A percentile compares a stretch with the other conserved stretches of the same genome.
Evolutionary conservation across 2,113 vertebrate genomes (phyloP).

Genomic region (Coptodon rendalli): DNA sequence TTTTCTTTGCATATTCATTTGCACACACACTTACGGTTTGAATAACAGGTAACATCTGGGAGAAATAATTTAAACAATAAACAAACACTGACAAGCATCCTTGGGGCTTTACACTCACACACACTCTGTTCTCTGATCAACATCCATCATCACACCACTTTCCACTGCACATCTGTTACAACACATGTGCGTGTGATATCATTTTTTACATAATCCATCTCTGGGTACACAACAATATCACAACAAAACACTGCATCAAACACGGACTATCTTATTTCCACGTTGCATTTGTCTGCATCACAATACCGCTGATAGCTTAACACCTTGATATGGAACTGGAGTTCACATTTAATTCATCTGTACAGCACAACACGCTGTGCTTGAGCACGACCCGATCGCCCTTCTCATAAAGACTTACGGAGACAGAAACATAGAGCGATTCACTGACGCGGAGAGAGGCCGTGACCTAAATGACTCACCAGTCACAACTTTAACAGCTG

Average conservation of each 20-base stretch:
- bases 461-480: slow-evolving; percentile 40
- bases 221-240: slow-evolving; percentile 15
- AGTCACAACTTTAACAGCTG: slow-evolving; percentile 38
- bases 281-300: background rate
- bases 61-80: slow-evolving; percentile 34
- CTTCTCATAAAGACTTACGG: background rate
- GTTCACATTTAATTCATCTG: slow-evolving; percentile 18
- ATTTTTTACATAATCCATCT: background rate
- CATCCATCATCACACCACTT: background rate
- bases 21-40: slow-evolving; percentile 46
- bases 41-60: slow-evolving; percentile 42
- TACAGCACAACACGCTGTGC: background rate
- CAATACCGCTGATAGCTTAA: background rate
- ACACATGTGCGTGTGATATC: background rate
- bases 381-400: background rate
- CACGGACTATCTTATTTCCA: slow-evolving; percentile 21
- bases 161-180: slow-evolving; percentile 9
- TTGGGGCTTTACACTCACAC: slow-evolving; percentile 8
- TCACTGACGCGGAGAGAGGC: slow-evolving; percentile 28
- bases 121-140: background rate
- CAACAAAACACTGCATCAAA: slow-evolving; percentile 25
- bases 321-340: background rate
- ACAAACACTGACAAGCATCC: slow-evolving; percentile 22
- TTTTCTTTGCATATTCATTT: slow-evolving; percentile 54
- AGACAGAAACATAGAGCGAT: slow-evolving; percentile 18